Base-by-base conservation (phyloP, 2,797 vertebrate genomes). In the Sebastes hubbsi region DNA sequence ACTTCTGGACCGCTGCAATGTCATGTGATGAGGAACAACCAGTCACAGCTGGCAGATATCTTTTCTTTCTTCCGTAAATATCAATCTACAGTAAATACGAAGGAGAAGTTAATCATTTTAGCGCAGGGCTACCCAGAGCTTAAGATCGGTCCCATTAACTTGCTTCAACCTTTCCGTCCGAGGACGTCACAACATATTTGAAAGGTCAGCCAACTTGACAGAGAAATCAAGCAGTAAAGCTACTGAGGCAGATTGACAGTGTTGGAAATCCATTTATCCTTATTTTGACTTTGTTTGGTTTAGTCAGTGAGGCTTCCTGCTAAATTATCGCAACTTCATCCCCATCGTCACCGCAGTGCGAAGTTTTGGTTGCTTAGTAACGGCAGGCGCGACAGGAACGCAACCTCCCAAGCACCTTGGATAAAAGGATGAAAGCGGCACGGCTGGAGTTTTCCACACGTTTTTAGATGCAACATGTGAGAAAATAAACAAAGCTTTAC, bases 401-500 rank as follows among this genome's bases (percentile, higher is more conserved):
- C 42, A 18, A 46, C 42, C 42, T 46, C 42, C 42, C 3, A 18
- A 46, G 42, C 7, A 46, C 42, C 42, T 46, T 18, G 42, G 42
- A 46, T 46, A 8, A 46, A 46, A 18, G 42, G 42, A 46, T 18
- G 42, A 46, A 46, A 46, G 42, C 16, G 16, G 46, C 46, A 49
- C 0, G 18, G 46, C 46, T 49, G 18, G 18, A 20, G 18, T n/a
- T 49, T 49, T 49, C 46, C 46, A 49, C 46, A 4, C 8, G 4
- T 49, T 49, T 0, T 49, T 52, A 52, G 46, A 49, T 8, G 16
- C 18, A 49, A 49, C 42, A 49, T 20, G 42, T 49, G 63, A 69
- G 77, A 69, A 64, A 87, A 62, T 32, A 49, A 61, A 22, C 52
- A 24, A 70, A 54, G n/a, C 30, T 42, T 76, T n/a, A n/a, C 58